Conservation (phyloP, 2,888 invertebrate genomes). For the Eucera pruinosa region DNA sequence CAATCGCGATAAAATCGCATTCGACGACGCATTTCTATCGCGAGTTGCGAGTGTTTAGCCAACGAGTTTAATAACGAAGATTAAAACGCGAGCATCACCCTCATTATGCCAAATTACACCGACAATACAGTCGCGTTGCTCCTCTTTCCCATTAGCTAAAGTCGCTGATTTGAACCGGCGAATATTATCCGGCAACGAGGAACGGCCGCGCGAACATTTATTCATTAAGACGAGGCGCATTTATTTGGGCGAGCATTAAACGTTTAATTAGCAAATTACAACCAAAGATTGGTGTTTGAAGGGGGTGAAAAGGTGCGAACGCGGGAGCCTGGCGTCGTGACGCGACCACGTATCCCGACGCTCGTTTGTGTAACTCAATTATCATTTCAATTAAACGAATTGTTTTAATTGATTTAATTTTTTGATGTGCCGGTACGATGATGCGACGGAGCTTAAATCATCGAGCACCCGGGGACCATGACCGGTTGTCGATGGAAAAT, state of each 20-base stretch:
- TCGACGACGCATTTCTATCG: conserved; percentile 17
- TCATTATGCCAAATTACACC: conserved; percentile 37
- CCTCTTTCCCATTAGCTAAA: conserved; percentile 23
- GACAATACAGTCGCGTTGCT: conserved; percentile 4
- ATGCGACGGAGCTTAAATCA: conserved; percentile 59
- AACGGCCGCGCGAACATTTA: neutral
- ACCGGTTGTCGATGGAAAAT: conserved; percentile 58
- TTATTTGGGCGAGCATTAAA: neutral
- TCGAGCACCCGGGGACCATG: conserved; percentile 37
- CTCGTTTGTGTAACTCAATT: conserved; percentile 51
- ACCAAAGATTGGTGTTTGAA: conserved; percentile 10
- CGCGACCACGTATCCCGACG: neutral
- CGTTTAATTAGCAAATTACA: conserved; percentile 3
- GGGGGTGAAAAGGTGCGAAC: conserved; percentile 17
- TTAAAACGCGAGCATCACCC: conserved; percentile 28
- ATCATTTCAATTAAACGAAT: conserved; percentile 65
- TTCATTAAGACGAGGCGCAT: conserved; percentile 16
- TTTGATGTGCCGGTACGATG: conserved; percentile 43
- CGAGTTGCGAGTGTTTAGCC: conserved; percentile 3
- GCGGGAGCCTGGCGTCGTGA: neutral
- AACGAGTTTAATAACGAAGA: conserved; percentile 48
- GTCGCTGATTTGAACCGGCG: neutral
- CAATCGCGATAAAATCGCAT: conserved; percentile 30
- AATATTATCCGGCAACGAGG: neutral
- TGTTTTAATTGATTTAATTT: conserved; percentile 63